A percentile compares a stretch with the other conserved stretches of the same genome.
These are phyloP conservation scores for Pao palembangensis DNA, from an alignment of 2,113 vertebrate species.

Conservation along the genomic window DNA sequence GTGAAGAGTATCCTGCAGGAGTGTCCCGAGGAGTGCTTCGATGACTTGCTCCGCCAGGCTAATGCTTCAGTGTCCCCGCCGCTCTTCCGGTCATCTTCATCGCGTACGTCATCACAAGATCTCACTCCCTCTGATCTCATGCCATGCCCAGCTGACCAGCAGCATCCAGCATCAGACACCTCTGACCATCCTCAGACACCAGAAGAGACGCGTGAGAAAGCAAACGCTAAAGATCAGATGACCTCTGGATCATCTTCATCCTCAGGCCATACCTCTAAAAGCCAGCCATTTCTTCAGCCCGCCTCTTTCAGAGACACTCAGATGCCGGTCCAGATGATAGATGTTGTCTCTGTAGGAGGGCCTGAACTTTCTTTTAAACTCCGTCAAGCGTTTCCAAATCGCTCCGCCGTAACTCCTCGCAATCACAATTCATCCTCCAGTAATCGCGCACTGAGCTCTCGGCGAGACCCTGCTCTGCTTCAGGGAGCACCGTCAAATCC, in stretches of 20 bases:
- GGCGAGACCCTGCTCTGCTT: too few relatives aligned
- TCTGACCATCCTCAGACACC: neutral
- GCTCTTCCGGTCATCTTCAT: slow-evolving; percentile 42
- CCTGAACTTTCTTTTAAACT: neutral
- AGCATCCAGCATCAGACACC: neutral
- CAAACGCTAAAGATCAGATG: neutral
- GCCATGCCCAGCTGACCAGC: neutral
- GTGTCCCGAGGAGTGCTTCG: slow-evolving; percentile 53
- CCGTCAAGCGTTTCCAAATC: neutral
- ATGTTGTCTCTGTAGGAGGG: neutral
- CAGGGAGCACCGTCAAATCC: neutral
- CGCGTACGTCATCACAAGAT: slow-evolving; percentile 49
- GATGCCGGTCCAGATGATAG: slow-evolving; percentile 8
- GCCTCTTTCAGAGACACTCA: too few relatives aligned
- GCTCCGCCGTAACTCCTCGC: rapidly evolving
- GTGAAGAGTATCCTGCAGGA: slow-evolving; percentile 67
- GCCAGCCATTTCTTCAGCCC: neutral
- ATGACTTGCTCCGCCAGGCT: slow-evolving; percentile 24
- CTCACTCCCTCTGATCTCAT: slow-evolving; percentile 49
- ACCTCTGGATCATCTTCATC: neutral
- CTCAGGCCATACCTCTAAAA: neutral
- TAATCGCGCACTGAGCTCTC: neutral
- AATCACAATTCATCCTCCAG: neutral
- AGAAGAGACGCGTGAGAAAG: neutral
- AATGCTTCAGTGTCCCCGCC: slow-evolving; percentile 10